Evolutionary conservation across 2,888 invertebrate genomes (phyloP).

Genomic region (Heteromyza rotundicornis): DNA sequence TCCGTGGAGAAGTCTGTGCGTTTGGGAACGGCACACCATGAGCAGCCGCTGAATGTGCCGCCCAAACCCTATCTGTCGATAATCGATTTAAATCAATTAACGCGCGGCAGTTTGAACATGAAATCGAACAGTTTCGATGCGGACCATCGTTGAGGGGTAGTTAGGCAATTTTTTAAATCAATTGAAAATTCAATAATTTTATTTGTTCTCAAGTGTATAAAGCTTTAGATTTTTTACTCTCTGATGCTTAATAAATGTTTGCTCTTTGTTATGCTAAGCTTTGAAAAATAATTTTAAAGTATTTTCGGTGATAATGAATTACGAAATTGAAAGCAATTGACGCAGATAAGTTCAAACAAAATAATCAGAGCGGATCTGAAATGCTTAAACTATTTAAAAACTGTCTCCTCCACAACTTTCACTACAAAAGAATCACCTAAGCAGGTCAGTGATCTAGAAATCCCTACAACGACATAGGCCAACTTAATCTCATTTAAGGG

Average conservation of each 20-base stretch:
- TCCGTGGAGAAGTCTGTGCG: constrained; percentile 25
- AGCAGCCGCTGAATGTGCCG: constrained; percentile 59
- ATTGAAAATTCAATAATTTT: too few species aligned
- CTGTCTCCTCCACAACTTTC: not conserved
- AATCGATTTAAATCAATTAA: constrained; percentile 76
- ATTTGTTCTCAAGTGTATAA: too few species aligned
- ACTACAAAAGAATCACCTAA: too few species aligned
- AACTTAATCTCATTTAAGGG: too few species aligned
- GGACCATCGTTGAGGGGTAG: constrained; percentile 16
- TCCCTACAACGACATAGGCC: too few species aligned
- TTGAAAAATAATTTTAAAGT: not conserved
- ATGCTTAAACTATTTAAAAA: not conserved
- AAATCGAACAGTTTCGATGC: constrained; percentile 38
- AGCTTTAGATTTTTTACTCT: too few species aligned
- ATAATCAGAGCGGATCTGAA: not conserved
- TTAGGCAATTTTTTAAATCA: not conserved
- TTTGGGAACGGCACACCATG: constrained; percentile 29
- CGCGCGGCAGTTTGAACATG: constrained; percentile 67
- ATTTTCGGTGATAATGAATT: too few species aligned
- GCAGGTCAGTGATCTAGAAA: too few species aligned
- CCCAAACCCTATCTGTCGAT: constrained; percentile 73
- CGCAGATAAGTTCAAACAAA: too few species aligned
- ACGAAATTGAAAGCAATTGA: not conserved
- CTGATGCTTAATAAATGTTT: too few species aligned
- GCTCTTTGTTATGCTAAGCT: not conserved